Base-by-base conservation (phyloP, 2,888 invertebrate species). In the Noctua comes region DNA sequence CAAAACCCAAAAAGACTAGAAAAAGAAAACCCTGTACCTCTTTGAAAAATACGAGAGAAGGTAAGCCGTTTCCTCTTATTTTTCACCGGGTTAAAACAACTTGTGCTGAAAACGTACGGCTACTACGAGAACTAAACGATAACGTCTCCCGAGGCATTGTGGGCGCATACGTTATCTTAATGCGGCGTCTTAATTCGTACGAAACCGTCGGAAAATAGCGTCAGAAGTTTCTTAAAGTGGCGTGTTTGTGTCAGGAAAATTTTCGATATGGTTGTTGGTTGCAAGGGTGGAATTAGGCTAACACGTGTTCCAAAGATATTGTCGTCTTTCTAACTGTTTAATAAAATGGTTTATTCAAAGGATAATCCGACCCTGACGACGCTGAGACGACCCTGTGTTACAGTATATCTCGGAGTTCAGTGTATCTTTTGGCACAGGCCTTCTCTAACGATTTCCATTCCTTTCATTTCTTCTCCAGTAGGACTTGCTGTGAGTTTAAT, bases 81-180 rank as follows among this genome's bases (percentile, higher is more conserved):
- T 83, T 86, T 79, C 80, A 57, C 75, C 46, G 48, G 71, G 65
- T 80, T 86, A 86, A 86, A 84, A 83, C 80, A 80, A 84, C 65
- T 86, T 66, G 84, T 48, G 68, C 76, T 84, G 76, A 74, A 74
- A 85, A 86, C 48, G 27, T 83, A 86, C 73, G 62, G 66, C 68
- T 68, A 54, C 70, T 70, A 77, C 66, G 27, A 21, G 36, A 76
- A 86, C 75, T 79, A 74, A 71, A 85, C 87, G 84, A 85, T 85
- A 85, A 86, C 84, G 80, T 86, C 86, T 83, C 71, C 51, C 84
- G 73, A 72, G 80, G 84, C 84, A 80, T 86, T 86, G 84, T 85
- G 84, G 73, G 68, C 76, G 80, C 80, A 85, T 80, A 85, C 73
- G 87, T 85, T 86, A 86, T 86, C 87, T 85, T 79, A 86, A 83